A percentile compares a stretch with the other conserved stretches of the same genome.
These are phyloP conservation scores for Hyppa rectilinea DNA, from an alignment of 2,888 invertebrate genomes.

Conservation along the genomic window DNA sequence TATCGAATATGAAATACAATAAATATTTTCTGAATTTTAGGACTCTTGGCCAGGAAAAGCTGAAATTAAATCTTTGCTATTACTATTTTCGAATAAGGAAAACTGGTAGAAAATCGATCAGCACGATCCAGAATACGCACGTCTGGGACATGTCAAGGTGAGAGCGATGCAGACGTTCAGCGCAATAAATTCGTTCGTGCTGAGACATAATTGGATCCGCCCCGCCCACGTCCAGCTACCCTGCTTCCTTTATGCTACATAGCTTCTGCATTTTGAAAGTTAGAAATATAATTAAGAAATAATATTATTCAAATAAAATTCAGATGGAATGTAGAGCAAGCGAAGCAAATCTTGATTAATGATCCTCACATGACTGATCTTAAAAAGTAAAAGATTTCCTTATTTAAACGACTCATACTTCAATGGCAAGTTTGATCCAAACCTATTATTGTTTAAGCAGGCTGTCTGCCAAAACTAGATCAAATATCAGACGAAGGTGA, in stretches of 20 bases:
- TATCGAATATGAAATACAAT: conserved; percentile 21
- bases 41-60: conserved; percentile 18
- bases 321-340: conserved; percentile 31
- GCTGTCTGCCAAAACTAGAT: conserved; percentile 30
- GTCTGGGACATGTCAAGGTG: conserved; percentile 75
- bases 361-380: conserved; percentile 8
- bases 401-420: conserved; percentile 26
- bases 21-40: conserved; percentile 25
- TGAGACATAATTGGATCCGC: conserved; percentile 85
- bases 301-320: conserved; percentile 23
- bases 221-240: conserved; percentile 78
- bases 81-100: conserved; percentile 47
- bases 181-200: conserved; percentile 84
- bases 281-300: conserved; percentile 33
- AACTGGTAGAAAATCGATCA: conserved; percentile 75
- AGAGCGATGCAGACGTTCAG: conserved; percentile 72
- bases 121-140: conserved; percentile 69
- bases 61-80: neutral
- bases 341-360: conserved; percentile 28
- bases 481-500: conserved; percentile 1
- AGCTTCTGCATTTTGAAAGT: conserved; percentile 55
- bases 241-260: conserved; percentile 66
- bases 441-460: conserved; percentile 22
- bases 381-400: conserved; percentile 25
- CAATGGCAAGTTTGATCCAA: conserved; percentile 12